Base-by-base conservation (phyloP, 1,140 invertebrate genomes). In the Ctenoplectra terminalis region DNA sequence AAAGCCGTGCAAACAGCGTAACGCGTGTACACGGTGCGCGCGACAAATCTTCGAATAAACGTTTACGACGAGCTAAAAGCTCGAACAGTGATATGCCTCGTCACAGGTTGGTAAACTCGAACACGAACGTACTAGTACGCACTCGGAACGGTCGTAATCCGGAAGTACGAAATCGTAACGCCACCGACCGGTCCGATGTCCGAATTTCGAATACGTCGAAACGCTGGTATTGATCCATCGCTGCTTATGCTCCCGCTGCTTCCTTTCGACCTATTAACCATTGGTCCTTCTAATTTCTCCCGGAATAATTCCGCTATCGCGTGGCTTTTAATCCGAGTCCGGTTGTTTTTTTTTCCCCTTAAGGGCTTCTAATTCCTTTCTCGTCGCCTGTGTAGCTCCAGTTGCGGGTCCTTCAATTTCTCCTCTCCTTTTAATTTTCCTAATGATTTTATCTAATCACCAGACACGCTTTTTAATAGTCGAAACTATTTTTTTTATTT, bases 101-200 rank as follows among this genome's bases (percentile, higher is more conserved):
- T 84, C 71, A 70, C 31, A 52, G 56, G 40, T 23, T n/a, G 54
- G 71, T 83, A 83, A 84, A 84, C 46, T 83, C 67, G 74, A 37
- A 43, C 81, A 8, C 34, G 50, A 43, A 58, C 66, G 54, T 58
- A 58, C 43, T 66, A 17, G 50, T 48, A 29, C 60, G 54, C 63
- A 50, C 23, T 50, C 43, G 46, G 61, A 31, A 15, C n/a, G 67
- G 70, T 60, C 74, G 70, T 84, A 84, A 84, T 84, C 69, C 82
- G 74, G 56, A 73, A 80, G 54, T 48, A 69, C 43, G 64, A 70
- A 75, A 84, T 74, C 70, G 82, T 74, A 66, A 84, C 63, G n/a
- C 26, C 20, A 70, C 46, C 9, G 37, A 61, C n/a, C 46, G n/a
- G n/a, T n/a, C n/a, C n/a, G 15, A 72, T 46, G 43, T 58, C 29